These are phyloP conservation scores for Myotis myotis DNA, from an alignment of 2,797 vertebrate genomes.

Conservation along the genomic window DNA sequence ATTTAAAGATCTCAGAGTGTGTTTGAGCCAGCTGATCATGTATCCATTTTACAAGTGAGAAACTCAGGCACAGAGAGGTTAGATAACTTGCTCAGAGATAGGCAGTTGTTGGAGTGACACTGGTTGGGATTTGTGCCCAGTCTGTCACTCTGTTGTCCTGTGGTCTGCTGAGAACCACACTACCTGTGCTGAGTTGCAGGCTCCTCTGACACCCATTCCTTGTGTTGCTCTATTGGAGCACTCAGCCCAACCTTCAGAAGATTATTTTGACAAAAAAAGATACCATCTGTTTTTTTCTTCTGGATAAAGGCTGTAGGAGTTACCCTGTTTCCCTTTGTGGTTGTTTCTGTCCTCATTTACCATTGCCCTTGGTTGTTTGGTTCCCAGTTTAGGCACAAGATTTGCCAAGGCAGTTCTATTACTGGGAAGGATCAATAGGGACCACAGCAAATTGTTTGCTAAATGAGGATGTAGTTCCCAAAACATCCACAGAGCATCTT, in stretches of 20 bases:
- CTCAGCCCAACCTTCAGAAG: not conserved
- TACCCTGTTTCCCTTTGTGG: not conserved
- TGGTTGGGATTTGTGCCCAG: not conserved
- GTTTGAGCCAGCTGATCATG: not conserved
- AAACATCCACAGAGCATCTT: conserved; percentile 78
- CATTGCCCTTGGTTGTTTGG: conserved; percentile 64
- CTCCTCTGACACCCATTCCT: not conserved
- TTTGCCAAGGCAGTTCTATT: conserved; percentile 72
- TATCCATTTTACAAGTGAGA: conserved; percentile 6
- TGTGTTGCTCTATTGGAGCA: not conserved
- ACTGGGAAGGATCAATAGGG: conserved; percentile 73
- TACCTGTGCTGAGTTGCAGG: not conserved
- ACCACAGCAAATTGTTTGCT: conserved; percentile 73
- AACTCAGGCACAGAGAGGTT: not conserved
- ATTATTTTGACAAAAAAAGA: not conserved
- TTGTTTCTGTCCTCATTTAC: conserved; percentile 40
- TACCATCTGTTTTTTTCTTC: not conserved
- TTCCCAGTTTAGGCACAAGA: conserved; percentile 57
- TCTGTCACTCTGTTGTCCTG: not conserved
- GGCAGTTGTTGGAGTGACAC: not conserved
- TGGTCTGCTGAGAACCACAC: not conserved
- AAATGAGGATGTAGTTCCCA: conserved; percentile 71
- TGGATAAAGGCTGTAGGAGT: not conserved
- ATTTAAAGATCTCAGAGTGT: not conserved
- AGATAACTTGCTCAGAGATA: not conserved